Conservation (phyloP, 2,113 vertebrate species). For the Dendropsophus ebraccatus region DNA sequence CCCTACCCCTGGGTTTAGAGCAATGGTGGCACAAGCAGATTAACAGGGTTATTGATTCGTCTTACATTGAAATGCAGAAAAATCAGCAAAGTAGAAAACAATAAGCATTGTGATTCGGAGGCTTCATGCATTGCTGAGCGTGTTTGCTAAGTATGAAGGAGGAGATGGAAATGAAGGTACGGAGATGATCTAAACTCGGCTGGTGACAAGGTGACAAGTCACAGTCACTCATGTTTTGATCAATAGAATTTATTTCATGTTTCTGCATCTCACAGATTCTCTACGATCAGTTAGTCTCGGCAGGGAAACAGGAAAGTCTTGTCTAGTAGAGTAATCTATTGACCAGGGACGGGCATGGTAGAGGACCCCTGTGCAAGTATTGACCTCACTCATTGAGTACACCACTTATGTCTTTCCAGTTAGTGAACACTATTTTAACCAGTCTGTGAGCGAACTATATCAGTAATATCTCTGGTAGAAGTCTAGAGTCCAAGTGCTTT, state of each 20-base stretch:
- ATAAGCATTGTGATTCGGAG: not conserved
- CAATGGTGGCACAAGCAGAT: conserved; percentile 24
- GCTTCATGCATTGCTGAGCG: not conserved
- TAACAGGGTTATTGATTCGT: conserved; percentile 35
- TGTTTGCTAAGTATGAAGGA: not conserved
- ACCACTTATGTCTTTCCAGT: not conserved
- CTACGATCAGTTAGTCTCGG: no score
- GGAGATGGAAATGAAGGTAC: not conserved
- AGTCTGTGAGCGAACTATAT: no score
- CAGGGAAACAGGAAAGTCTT: not conserved
- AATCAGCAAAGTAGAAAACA: conserved; percentile 8
- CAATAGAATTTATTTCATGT: conserved; percentile 1
- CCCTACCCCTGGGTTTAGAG: no score
- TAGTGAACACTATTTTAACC: no score
- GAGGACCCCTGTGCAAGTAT: no score
- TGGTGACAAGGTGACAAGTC: not conserved
- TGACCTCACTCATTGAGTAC: no score
- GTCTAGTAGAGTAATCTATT: not conserved
- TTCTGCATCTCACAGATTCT: not conserved
- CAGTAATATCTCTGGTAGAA: no score
- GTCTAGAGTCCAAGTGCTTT: no score
- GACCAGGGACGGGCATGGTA: not conserved
- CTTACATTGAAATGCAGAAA: conserved; percentile 18
- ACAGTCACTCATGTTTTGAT: not conserved
- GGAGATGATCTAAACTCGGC: not conserved